Base-by-base conservation (phyloP, 2,797 vertebrate genomes). In the Simalia tracyae region DNA sequence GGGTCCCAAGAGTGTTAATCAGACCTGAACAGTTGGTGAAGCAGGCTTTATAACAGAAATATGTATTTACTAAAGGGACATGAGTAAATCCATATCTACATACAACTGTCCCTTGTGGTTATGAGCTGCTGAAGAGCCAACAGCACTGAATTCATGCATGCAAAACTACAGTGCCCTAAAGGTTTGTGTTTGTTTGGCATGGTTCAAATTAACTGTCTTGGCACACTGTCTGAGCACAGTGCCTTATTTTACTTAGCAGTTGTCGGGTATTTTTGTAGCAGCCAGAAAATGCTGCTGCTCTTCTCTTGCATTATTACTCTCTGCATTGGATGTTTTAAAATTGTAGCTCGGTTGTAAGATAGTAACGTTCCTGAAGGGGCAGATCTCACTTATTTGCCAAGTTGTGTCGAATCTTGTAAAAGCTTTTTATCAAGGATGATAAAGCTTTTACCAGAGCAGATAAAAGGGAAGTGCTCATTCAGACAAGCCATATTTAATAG, bases 381-480 rank as follows among this genome's bases (percentile, higher is more conserved):
- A 93, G 94, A 89, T 93, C 87, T 94, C 92, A 89, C 68, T 93
- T 90, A 92, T 91, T 24, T 56, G 50, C 84, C 28, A 76, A 90
- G 84, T 46, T 8, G 36, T 81, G 42, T 81, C 76, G 46, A 81
- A 81, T 81, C 42, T 81, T 46, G 22, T 46, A 81, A 81, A 81
- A 24, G 76, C 76, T 81, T 81, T 46, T 46, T 46, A 81, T 81
- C 42, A 81, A 81, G 72, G 72, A 81, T 24, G 72, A 81, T 81
- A 81, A 81, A 81, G 36, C 76, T 81, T 81, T 46, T 81, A 81
- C 9, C 9, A 46, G 42, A 81, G 42, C 42, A 81, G 8, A 46
- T 81, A 81, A 81, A 81, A 46, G 36, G 24, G 36, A 81, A 81
- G 42, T 46, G 42, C 42, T 81, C 19, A 36, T 46, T 12, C 42